Conservation (phyloP, 1,140 invertebrate genomes). For the Brachionus sp. region DNA sequence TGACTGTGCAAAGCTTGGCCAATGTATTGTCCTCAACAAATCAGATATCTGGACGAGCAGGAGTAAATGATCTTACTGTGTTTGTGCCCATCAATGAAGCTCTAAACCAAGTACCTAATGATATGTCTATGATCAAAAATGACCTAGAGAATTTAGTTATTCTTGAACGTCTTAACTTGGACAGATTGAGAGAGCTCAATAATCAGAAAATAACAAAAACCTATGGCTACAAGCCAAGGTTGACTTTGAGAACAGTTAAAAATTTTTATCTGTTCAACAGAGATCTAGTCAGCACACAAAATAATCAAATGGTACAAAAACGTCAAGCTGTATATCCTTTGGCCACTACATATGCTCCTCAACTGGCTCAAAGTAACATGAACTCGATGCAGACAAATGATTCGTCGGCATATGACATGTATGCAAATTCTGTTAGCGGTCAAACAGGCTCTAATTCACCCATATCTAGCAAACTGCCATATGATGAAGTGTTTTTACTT, state of each 20-base stretch:
- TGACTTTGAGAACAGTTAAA: constrained; percentile 1
- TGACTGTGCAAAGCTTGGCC: neutral
- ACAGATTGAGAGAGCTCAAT: constrained; percentile 11
- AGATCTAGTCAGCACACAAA: neutral
- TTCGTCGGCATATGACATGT: constrained; percentile 12
- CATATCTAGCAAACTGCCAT: constrained; percentile 3
- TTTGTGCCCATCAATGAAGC: constrained; percentile 38
- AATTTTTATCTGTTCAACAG: constrained; percentile 21
- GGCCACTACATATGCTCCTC: neutral
- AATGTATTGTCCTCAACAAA: neutral
- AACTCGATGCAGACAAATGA: constrained; percentile 11
- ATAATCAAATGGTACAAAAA: neutral
- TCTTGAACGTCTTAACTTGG: neutral
- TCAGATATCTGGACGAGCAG: neutral
- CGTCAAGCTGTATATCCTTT: neutral
- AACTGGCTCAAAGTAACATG: neutral
- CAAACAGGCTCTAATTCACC: neutral
- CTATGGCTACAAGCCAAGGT: neutral
- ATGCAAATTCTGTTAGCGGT: neutral
- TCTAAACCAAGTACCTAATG: neutral
- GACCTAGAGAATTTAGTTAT: constrained; percentile 18
- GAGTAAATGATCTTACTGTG: neutral
- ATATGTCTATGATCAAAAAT: neutral
- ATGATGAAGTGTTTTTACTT: constrained; percentile 1
- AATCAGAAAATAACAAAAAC: neutral